Conservation (phyloP, 2,797 vertebrate species). For the Cynodonichthys magdalenae region DNA sequence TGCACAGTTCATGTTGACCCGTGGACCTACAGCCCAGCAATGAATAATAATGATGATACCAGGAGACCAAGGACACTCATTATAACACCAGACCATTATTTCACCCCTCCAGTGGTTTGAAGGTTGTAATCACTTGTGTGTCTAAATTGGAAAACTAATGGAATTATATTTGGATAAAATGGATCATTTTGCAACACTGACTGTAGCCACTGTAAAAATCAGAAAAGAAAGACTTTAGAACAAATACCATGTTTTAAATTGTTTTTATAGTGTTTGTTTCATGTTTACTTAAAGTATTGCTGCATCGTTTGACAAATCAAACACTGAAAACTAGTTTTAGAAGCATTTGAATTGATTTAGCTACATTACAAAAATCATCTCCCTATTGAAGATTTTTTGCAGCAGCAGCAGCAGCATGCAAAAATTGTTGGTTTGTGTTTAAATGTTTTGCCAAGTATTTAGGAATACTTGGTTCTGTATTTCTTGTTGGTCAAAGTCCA, state of each 20-base stretch:
- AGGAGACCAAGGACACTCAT: conserved; percentile 42
- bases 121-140: conserved; percentile 14
- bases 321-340: too few species aligned
- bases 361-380: too few species aligned
- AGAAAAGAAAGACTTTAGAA: not conserved
- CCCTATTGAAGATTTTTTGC: too few species aligned
- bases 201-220: not conserved
- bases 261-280: not conserved
- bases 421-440: too few species aligned
- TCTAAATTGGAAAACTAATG: conserved; percentile 17
- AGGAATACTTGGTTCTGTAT: too few species aligned
- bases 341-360: too few species aligned
- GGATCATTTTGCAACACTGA: not conserved
- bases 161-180: conserved; percentile 6
- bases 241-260: not conserved
- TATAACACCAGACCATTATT: conserved; percentile 25
- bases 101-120: conserved; percentile 11
- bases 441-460: too few species aligned
- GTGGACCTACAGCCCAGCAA: conserved; percentile 24
- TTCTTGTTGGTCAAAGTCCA: too few species aligned
- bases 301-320: not conserved
- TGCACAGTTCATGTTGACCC: conserved; percentile 32
- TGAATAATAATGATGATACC: conserved; percentile 51
- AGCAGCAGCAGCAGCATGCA: too few species aligned
- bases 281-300: not conserved